These are phyloP conservation scores for Microtus montanus DNA, from an alignment of 2,113 vertebrate species.

Conservation along the genomic window DNA sequence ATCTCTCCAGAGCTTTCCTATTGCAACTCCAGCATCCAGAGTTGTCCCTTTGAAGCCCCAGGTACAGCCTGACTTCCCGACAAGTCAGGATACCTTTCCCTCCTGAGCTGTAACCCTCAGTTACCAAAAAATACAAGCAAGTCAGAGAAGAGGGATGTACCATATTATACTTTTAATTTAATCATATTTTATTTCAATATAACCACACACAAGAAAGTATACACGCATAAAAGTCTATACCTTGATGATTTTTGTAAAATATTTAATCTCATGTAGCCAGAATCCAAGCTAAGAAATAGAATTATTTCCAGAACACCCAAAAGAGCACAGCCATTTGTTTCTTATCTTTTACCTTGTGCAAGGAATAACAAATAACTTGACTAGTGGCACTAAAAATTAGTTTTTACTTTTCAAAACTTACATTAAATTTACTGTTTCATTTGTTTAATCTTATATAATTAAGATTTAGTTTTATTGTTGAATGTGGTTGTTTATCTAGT, in stretches of 20 bases:
- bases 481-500: neutral
- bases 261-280: neutral
- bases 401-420: neutral
- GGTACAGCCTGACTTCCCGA: too few relatives aligned
- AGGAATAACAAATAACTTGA: constrained; percentile 7
- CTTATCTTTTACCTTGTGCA: neutral
- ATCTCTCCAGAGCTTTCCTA: too few relatives aligned
- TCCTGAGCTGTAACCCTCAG: too few relatives aligned
- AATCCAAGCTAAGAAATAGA: constrained; percentile 22
- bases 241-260: neutral
- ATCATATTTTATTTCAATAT: constrained; percentile 11
- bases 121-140: too few relatives aligned
- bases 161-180: neutral
- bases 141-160: neutral
- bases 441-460: neutral
- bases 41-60: too few relatives aligned
- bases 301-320: constrained; percentile 5
- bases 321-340: neutral
- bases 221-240: neutral
- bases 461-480: neutral
- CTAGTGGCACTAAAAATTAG: neutral
- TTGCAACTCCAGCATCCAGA: too few relatives aligned
- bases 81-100: too few relatives aligned
- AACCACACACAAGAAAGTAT: neutral
- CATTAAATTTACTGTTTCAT: neutral